A percentile compares a stretch with the other conserved stretches of the same genome.
These are phyloP conservation scores for Dryococelus australis DNA, from an alignment of 2,888 invertebrate species.

Conservation along the genomic window DNA sequence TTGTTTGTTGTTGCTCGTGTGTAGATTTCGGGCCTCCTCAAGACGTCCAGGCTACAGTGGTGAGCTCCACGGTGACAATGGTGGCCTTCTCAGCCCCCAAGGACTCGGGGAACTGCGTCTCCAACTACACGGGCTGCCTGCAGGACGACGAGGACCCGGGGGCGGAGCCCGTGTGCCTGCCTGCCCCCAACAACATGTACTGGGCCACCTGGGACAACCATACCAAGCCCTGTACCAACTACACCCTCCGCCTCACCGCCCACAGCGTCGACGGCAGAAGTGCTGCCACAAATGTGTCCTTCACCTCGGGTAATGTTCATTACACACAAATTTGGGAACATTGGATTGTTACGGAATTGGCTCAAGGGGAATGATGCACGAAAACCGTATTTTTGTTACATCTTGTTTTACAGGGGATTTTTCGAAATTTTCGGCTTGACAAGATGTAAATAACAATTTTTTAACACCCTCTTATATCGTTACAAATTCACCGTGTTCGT, in stretches of 20 bases:
- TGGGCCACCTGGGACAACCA: neutral
- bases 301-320: neutral
- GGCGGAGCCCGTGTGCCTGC: neutral
- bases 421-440: no score
- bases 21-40: neutral
- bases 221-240: neutral
- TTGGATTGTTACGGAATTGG: no score
- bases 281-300: neutral
- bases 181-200: neutral
- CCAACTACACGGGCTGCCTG: neutral
- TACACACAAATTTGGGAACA: no score
- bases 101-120: neutral
- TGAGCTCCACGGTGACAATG: neutral
- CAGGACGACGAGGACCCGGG: neutral
- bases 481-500: no score
- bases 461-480: no score
- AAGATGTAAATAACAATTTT: no score
- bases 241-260: neutral
- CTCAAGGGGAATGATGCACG: no score
- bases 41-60: neutral
- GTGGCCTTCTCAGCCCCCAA: neutral
- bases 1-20: no score
- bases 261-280: neutral
- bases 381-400: no score
- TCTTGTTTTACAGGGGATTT: no score